Evolutionary conservation across 2,797 vertebrate species (phyloP).

Genomic region (Chanos chanos): DNA sequence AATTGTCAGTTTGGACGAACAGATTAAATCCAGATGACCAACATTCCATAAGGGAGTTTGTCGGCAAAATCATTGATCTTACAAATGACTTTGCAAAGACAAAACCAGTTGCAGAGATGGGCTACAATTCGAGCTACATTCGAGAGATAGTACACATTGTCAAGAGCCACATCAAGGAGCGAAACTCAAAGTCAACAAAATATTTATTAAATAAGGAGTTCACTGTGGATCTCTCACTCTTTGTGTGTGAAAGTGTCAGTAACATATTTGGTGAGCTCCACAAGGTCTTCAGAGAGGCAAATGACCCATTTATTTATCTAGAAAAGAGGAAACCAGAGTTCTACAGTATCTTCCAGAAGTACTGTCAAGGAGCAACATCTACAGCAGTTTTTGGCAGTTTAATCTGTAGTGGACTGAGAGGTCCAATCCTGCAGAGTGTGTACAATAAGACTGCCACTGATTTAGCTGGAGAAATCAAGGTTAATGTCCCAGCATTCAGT

Average conservation of each 20-base stretch:
- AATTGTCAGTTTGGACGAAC: no score
- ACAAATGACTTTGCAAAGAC: constrained; percentile 3
- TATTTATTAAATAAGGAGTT: constrained; percentile 14
- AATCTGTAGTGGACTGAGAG: constrained; percentile 52
- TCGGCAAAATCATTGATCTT: background rate
- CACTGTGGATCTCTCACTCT: constrained; percentile 8
- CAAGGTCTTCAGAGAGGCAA: constrained; percentile 14
- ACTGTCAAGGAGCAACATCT: constrained; percentile 51
- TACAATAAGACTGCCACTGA: constrained; percentile 26
- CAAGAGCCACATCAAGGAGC: background rate
- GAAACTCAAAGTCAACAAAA: background rate
- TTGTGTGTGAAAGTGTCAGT: constrained; percentile 14
- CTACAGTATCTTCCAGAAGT: constrained; percentile 60
- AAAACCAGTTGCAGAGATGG: background rate
- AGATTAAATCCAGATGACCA: background rate
- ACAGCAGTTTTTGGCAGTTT: constrained; percentile 48
- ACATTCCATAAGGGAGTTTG: background rate
- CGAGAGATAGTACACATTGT: constrained; percentile 19
- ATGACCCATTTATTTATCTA: constrained; percentile 45
- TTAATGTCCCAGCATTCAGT: constrained; percentile 35
- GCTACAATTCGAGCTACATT: constrained; percentile 22
- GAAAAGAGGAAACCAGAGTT: constrained; percentile 53
- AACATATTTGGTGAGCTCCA: constrained; percentile 39
- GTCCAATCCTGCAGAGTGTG: constrained; percentile 23
- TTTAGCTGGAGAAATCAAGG: constrained; percentile 43